These are phyloP conservation scores for Nipponia nippon DNA, from an alignment of 2,113 vertebrate genomes.

Conservation along the genomic window DNA sequence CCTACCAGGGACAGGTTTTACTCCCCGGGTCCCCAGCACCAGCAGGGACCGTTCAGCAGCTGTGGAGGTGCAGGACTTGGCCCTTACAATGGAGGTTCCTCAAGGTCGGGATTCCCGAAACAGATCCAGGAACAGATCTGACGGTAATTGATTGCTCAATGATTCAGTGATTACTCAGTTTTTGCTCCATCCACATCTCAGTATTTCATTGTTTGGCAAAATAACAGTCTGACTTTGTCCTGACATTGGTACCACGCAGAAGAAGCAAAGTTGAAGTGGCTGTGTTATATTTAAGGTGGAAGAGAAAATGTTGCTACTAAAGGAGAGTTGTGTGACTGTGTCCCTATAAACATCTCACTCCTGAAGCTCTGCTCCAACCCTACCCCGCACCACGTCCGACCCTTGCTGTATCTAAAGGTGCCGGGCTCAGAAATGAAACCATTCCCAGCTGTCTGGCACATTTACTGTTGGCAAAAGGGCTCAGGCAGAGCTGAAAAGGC, in stretches of 20 bases:
- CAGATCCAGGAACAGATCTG: background rate
- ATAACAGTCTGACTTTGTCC: conserved; percentile 38
- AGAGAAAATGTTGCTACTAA: background rate
- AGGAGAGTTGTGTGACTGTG: background rate
- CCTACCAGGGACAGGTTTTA: background rate
- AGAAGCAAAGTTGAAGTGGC: background rate
- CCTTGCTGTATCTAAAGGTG: background rate
- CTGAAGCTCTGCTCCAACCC: background rate
- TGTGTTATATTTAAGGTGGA: background rate
- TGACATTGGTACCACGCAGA: background rate
- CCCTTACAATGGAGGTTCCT: background rate
- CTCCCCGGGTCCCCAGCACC: background rate
- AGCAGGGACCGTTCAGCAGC: background rate
- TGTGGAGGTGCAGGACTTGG: background rate
- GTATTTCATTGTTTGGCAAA: conserved; percentile 35
- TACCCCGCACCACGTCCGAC: background rate
- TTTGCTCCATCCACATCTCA: conserved; percentile 11
- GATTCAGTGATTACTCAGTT: conserved; percentile 49
- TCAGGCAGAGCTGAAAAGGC: background rate
- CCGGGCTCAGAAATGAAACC: background rate
- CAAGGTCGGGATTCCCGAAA: background rate
- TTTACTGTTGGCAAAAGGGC: background rate
- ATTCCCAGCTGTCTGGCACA: background rate
- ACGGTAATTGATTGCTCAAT: conserved; percentile 11
- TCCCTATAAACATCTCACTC: background rate